These are phyloP conservation scores for Marmota flaviventris DNA, from an alignment of 2,113 vertebrate species.

Conservation along the genomic window DNA sequence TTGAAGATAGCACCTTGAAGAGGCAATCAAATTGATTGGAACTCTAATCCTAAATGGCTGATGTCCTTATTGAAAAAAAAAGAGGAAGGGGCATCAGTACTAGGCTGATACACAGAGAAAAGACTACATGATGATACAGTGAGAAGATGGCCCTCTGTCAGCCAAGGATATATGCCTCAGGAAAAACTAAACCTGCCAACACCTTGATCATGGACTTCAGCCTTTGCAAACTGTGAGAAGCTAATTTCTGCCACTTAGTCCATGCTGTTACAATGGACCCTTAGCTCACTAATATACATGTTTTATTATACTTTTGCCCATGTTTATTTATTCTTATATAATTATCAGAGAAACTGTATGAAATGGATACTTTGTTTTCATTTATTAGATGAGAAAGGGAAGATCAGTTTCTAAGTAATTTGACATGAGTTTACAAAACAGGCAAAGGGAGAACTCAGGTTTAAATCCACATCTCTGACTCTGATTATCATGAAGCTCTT, in stretches of 20 bases:
- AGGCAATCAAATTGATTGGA: background rate
- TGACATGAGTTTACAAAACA: background rate
- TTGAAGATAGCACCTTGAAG: background rate
- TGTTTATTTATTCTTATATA: background rate
- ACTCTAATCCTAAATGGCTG: background rate
- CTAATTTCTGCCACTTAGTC: background rate
- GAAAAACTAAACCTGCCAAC: background rate
- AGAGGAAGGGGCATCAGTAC: background rate
- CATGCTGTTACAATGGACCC: background rate
- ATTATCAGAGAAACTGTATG: background rate
- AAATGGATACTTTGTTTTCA: background rate
- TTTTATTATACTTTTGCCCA: background rate
- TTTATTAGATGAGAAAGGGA: background rate
- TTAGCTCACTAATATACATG: background rate
- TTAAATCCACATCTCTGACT: background rate
- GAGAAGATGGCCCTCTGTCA: background rate
- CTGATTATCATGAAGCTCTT: background rate
- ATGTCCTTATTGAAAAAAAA: background rate
- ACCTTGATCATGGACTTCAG: background rate
- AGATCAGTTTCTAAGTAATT: background rate
- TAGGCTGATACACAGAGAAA: background rate
- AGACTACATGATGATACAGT: background rate
- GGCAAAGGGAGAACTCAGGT: background rate
- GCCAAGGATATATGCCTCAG: too few relatives aligned
- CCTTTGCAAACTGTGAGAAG: too few relatives aligned